Conservation (phyloP, 2,888 invertebrate species). For the Hydrotaea cyrtoneurina region DNA sequence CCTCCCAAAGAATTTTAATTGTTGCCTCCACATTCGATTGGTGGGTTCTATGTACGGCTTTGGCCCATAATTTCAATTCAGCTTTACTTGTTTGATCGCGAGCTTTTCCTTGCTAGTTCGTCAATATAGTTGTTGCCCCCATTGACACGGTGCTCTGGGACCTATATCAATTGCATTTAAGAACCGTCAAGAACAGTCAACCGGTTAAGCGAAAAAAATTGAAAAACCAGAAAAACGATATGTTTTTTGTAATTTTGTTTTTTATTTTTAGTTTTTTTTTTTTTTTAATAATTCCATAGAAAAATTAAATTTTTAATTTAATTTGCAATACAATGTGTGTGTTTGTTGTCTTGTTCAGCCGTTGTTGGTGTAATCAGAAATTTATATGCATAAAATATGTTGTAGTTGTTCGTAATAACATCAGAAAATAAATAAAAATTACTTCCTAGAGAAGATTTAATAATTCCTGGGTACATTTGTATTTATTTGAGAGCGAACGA, state of each 20-base stretch:
- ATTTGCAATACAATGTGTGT: conserved; percentile 60
- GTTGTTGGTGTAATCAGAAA: conserved; percentile 17
- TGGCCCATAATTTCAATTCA: too few species aligned
- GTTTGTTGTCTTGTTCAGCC: conserved; percentile 25
- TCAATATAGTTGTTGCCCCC: too few species aligned
- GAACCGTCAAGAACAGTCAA: too few species aligned
- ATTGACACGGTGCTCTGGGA: too few species aligned
- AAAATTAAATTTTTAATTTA: conserved; percentile 63
- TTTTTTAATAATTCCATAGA: conserved; percentile 61
- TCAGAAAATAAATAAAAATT: conserved; percentile 18
- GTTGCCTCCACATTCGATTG: too few species aligned
- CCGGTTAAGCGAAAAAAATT: too few species aligned
- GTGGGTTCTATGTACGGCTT: too few species aligned
- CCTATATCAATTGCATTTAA: too few species aligned
- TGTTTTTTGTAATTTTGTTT: conserved; percentile 34
- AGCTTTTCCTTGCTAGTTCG: too few species aligned
- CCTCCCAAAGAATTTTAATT: too few species aligned
- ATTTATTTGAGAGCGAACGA: neutral
- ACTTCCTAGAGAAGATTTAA: conserved; percentile 16
- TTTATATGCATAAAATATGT: conserved; percentile 31
- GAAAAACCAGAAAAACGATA: too few species aligned
- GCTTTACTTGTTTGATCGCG: too few species aligned
- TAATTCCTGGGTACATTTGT: conserved; percentile 10
- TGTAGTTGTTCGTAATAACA: neutral
- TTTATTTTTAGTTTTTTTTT: conserved; percentile 31